Conservation (phyloP, 2,797 vertebrate species). For the Geotrypetes seraphini region DNA sequence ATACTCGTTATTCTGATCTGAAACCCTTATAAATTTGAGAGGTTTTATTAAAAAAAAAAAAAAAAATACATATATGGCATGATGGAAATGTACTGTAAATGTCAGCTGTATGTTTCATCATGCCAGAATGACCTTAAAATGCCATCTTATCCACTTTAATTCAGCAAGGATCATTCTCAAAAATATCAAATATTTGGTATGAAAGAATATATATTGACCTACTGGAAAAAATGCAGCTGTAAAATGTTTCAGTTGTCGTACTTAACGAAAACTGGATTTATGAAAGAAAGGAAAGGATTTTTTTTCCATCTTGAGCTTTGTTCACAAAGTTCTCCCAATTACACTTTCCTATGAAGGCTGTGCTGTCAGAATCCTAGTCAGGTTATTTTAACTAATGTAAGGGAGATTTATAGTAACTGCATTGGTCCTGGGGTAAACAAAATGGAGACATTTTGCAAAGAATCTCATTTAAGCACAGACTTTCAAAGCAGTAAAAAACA, state of each 20-base stretch:
- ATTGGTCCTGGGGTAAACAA: too few relatives aligned
- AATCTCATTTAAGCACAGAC: too few relatives aligned
- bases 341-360: too few relatives aligned
- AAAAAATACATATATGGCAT: slow-evolving; percentile 36
- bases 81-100: slow-evolving; percentile 71
- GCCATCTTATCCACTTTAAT: slow-evolving; percentile 66
- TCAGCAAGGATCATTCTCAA: slow-evolving; percentile 52
- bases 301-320: too few relatives aligned
- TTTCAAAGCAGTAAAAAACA: too few relatives aligned
- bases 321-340: too few relatives aligned
- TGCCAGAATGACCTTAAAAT: slow-evolving; percentile 74
- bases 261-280: slow-evolving; percentile 16
- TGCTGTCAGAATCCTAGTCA: too few relatives aligned
- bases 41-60: slow-evolving; percentile 30
- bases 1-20: slow-evolving; percentile 15
- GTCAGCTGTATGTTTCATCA: slow-evolving; percentile 70
- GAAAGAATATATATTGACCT: slow-evolving; percentile 45
- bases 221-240: slow-evolving; percentile 33
- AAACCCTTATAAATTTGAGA: slow-evolving; percentile 20
- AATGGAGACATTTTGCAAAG: too few relatives aligned
- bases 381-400: too few relatives aligned
- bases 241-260: slow-evolving; percentile 19
- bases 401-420: too few relatives aligned
- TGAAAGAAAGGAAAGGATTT: not conserved
- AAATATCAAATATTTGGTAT: slow-evolving; percentile 69